Percentiles rank a stretch among this genome's conserved stretches.
phyloP scores from a whole-genome alignment of 2,797 vertebrate species.

The Echiichthys vipera region DNA sequence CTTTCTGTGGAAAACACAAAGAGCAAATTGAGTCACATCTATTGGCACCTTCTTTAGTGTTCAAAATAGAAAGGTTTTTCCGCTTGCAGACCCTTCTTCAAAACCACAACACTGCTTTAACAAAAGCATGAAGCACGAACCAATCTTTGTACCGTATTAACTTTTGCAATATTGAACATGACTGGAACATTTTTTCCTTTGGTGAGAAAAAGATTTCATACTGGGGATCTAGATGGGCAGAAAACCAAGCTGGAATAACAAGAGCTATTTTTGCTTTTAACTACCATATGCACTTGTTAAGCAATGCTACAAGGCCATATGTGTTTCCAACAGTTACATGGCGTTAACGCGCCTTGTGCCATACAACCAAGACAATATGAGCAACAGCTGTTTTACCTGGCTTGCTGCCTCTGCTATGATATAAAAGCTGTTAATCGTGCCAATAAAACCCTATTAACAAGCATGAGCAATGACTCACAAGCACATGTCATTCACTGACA shows the following conservation, averaged over 20 bases:
- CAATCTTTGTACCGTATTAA: conserved; percentile 23
- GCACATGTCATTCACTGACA: conserved; percentile 70
- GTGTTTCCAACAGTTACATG: conserved; percentile 69
- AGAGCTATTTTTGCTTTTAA: conserved; percentile 50
- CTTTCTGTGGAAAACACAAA: conserved; percentile 64
- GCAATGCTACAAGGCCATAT: conserved; percentile 53
- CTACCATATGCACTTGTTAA: conserved; percentile 47
- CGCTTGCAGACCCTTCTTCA: conserved; percentile 33
- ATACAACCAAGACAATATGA: conserved; percentile 79
- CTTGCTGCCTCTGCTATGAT: conserved; percentile 78
- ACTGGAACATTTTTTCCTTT: conserved; percentile 32
- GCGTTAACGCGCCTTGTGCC: conserved; percentile 72
- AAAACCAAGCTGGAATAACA: conserved; percentile 33
- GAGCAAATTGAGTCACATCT: conserved; percentile 49
- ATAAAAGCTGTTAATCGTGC: conserved; percentile 84
- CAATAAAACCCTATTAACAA: conserved; percentile 84
- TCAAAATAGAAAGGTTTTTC: conserved; percentile 43
- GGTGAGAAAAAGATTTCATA: conserved; percentile 25
- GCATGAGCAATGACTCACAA: conserved; percentile 75
- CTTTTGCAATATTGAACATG: conserved; percentile 34
- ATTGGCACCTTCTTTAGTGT: conserved; percentile 46
- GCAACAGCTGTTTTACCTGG: conserved; percentile 83
- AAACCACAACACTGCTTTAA: conserved; percentile 31
- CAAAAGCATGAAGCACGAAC: conserved; percentile 32
- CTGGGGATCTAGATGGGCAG: conserved; percentile 24